Evolutionary conservation across 2,888 invertebrate genomes (phyloP), one percentile per base, ranked within the genome.

Genomic region (Hyles lineata): DNA sequence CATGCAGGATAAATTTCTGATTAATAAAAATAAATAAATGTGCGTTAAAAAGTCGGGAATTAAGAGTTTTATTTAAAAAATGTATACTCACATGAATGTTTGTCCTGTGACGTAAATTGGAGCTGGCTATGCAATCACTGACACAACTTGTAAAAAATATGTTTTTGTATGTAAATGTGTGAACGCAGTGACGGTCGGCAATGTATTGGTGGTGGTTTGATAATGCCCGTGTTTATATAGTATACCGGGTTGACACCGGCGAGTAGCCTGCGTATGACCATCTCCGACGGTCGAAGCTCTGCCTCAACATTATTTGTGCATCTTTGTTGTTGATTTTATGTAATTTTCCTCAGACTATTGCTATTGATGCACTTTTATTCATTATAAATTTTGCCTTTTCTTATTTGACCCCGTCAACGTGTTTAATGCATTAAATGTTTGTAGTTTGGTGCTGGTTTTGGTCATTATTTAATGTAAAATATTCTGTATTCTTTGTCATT

Each of bases 121-220:
- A 79, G 78, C 78, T 81, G 83, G 83, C 80, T 78, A 83, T 80
- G 79, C 77, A 86, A 89, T 81, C 93, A 93, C 93, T 89, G 83
- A 87, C 94, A 93, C 93, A 83, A 85, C 73, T 82, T 79, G 76
- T 79, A 87, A 85, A 88, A 88, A 86, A 79, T 82, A 84, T 85
- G 76, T 82, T 84, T 81, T 82, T 82, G 50, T 67, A 67, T 50
- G 67, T 77, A 79, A 76, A 80, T 85, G 89, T 92, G 90, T 88
- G 91, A 85, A 83, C 92, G 90, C 86, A 87, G 85, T 87, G 92
- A 90, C 91, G 84, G 91, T 84, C 89, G 87, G 90, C 91, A 88
- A 92, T 90, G 91, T 91, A 94, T 93, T 94, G 92, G 89, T 88
- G 85, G 85, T 84, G 82, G 87, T 83, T 81, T 89, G 91, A 90